Conservation (phyloP, 2,797 vertebrate genomes). For the Takifugu ocellatus region DNA sequence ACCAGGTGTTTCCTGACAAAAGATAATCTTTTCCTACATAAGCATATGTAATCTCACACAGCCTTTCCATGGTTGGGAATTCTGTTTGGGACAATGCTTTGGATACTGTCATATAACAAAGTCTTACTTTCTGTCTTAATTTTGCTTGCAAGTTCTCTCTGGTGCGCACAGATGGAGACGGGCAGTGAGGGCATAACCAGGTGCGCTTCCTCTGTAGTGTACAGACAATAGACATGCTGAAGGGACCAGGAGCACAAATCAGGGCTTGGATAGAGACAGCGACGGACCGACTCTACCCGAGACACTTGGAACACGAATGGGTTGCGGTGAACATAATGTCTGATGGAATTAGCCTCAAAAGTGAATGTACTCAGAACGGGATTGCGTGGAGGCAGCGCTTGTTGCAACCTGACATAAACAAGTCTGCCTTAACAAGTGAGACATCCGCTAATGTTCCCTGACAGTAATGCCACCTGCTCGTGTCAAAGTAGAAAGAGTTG, state of each 20-base stretch:
- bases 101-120: constrained; percentile 75
- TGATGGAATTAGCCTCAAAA: constrained; percentile 58
- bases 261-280: constrained; percentile 61
- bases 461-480: no score
- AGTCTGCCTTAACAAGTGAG: constrained; percentile 50
- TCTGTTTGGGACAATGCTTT: constrained; percentile 65
- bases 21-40: constrained; percentile 54
- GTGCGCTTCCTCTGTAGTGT: constrained; percentile 83
- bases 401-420: constrained; percentile 56
- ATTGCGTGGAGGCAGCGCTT: constrained; percentile 67
- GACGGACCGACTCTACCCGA: constrained; percentile 58
- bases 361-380: constrained; percentile 59
- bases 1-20: constrained; percentile 57
- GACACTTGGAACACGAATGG: constrained; percentile 60
- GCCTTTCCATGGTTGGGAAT: constrained; percentile 54
- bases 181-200: constrained; percentile 86
- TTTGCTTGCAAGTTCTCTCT: constrained; percentile 87
- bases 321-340: constrained; percentile 52
- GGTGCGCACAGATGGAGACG: constrained; percentile 85
- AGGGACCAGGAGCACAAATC: constrained; percentile 66
- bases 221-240: constrained; percentile 84
- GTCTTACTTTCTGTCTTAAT: constrained; percentile 87
- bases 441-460: constrained; percentile 7
- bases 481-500: no score
- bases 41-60: constrained; percentile 62